Evolutionary conservation across 23 tunicate species (phyloP).

Genomic region (Trididemnum miniatum): DNA sequence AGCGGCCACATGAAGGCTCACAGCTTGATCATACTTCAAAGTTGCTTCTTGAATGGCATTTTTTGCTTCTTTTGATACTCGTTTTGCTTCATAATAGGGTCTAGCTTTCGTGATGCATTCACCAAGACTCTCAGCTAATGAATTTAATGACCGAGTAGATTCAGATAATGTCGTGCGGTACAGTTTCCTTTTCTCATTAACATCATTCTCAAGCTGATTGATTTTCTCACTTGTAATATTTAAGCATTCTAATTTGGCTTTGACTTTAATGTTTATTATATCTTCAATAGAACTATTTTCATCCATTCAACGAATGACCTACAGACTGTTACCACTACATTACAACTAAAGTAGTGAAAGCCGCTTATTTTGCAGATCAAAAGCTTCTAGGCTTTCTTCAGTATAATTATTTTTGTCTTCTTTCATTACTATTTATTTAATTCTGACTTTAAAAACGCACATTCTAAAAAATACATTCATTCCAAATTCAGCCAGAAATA

Average conservation of each 20-base stretch:
- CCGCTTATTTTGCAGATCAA: no score
- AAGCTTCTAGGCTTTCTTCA: no score
- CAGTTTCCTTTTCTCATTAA: conserved; percentile 51
- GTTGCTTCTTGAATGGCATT: conserved; percentile 57
- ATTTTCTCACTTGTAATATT: conserved; percentile 66
- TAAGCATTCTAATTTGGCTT: conserved; percentile 52
- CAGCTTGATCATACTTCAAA: conserved; percentile 71
- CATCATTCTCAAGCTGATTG: conserved; percentile 54
- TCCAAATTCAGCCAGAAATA: no score
- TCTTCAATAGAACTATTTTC: no score
- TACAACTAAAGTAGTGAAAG: no score
- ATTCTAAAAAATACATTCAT: no score
- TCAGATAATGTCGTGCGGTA: conserved; percentile 66
- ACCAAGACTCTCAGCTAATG: conserved; percentile 45
- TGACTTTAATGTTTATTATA: no score
- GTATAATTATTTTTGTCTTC: no score
- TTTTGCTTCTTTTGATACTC: conserved; percentile 48
- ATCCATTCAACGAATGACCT: no score
- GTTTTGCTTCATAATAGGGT: conserved; percentile 67
- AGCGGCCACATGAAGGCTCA: conserved; percentile 84
- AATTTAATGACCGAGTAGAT: conserved; percentile 55
- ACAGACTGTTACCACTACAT: no score
- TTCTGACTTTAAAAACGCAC: no score
- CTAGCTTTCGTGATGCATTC: conserved; percentile 70
- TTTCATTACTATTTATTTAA: no score